Conservation (phyloP, 1,140 invertebrate genomes). For the Myzus persicae region DNA sequence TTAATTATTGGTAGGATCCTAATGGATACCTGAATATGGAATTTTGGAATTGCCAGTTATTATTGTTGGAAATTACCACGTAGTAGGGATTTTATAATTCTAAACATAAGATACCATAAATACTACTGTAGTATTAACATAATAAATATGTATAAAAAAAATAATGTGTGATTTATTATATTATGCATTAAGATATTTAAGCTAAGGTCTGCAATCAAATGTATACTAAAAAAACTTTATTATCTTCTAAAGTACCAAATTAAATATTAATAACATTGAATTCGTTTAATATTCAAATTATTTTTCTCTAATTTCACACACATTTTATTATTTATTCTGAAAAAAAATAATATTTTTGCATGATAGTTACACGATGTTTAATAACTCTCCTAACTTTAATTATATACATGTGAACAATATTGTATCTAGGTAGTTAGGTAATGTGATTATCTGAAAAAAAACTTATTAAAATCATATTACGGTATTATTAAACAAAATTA, state of each 20-base stretch:
- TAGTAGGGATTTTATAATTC: not conserved
- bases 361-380: not conserved
- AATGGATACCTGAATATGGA: not conserved
- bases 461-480: not conserved
- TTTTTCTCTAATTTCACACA: not conserved
- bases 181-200: not conserved
- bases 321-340: not conserved
- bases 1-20: not conserved
- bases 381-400: not conserved
- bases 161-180: not conserved
- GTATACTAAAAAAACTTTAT: not conserved
- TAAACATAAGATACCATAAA: not conserved
- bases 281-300: not conserved
- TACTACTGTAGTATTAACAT: not conserved
- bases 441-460: not conserved
- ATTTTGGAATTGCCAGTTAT: not conserved
- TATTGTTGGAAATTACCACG: not conserved
- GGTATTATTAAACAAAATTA: not conserved
- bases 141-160: not conserved
- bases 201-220: not conserved
- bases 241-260: not conserved
- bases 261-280: not conserved
- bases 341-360: too few relatives aligned
- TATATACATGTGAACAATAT: not conserved
- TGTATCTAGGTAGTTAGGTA: not conserved